Conservation (phyloP, 2,113 vertebrate species). For the Pedetes capensis region DNA sequence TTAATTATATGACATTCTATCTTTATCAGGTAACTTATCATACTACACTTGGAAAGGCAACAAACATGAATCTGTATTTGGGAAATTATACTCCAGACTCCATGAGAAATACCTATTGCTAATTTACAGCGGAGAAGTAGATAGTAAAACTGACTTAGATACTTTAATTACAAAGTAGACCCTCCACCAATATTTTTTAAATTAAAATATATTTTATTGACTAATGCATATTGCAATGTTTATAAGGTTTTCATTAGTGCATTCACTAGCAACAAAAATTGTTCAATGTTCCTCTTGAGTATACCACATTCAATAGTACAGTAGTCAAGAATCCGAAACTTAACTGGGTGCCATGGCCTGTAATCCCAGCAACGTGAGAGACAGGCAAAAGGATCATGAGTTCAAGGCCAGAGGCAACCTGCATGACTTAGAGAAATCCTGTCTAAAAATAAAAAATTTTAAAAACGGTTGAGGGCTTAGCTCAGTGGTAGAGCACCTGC, state of each 20-base stretch:
- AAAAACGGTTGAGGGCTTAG: no score
- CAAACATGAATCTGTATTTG: not conserved
- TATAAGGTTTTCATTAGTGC: not conserved
- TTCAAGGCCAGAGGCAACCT: no score
- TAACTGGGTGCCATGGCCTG: no score
- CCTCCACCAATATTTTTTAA: not conserved
- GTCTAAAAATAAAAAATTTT: no score
- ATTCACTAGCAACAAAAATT: not conserved
- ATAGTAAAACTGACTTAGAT: not conserved
- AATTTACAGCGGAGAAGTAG: slow-evolving; percentile 4
- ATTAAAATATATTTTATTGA: not conserved
- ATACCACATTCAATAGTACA: not conserved
- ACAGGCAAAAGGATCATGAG: no score
- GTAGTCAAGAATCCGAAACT: not conserved
- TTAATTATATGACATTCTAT: not conserved
- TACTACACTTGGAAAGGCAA: not conserved
- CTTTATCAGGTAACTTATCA: not conserved
- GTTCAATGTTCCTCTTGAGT: not conserved
- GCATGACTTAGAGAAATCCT: no score
- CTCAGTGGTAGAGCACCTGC: no score
- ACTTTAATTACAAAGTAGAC: not conserved
- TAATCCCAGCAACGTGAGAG: no score
- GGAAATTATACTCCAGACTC: not conserved
- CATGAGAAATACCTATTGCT: not conserved
- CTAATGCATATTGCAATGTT: not conserved